phyloP scores from a whole-genome alignment of 1,140 invertebrate genomes.

The Drosophila subobscura region DNA sequence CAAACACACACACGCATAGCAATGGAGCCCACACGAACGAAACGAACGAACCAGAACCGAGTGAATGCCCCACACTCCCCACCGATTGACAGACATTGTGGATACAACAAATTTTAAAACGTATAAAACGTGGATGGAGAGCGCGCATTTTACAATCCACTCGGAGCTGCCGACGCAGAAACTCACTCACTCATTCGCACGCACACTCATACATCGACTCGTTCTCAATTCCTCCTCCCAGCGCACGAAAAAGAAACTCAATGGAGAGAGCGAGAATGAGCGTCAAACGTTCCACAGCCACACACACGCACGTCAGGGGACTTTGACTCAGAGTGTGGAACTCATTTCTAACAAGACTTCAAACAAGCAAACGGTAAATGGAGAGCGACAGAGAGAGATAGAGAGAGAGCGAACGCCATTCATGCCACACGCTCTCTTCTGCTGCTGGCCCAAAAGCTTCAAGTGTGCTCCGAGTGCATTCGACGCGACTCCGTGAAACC shows the following conservation, averaged over 20 bases:
- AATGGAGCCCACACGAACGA: slow-evolving; percentile 69
- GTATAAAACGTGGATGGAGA: slow-evolving; percentile 69
- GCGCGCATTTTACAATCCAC: slow-evolving; percentile 47
- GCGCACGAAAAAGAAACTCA: slow-evolving; percentile 10
- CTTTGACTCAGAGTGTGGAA: slow-evolving; percentile 40
- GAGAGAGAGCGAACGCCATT: slow-evolving; percentile 19
- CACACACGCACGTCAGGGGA: not conserved
- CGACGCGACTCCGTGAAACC: slow-evolving; percentile 68
- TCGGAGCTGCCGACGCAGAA: slow-evolving; percentile 6
- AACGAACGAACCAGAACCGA: slow-evolving; percentile 60
- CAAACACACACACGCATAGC: slow-evolving; percentile 37
- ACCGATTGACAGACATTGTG: slow-evolving; percentile 42
- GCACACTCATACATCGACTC: not conserved
- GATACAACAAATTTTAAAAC: slow-evolving; percentile 71
- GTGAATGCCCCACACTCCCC: slow-evolving; percentile 19
- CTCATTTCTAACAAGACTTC: slow-evolving; percentile 48
- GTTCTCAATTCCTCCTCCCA: slow-evolving; percentile 8
- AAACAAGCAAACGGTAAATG: slow-evolving; percentile 24
- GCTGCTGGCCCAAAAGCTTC: slow-evolving; percentile 33
- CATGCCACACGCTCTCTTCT: slow-evolving; percentile 18
- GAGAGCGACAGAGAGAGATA: slow-evolving; percentile 31
- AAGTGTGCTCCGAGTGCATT: slow-evolving; percentile 58
- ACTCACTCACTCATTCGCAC: slow-evolving; percentile 21
- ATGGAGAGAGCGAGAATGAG: slow-evolving; percentile 24
- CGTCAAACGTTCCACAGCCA: too few species aligned